Conservation (phyloP, 2,797 vertebrate species). For the Cirrhinus molitorella region DNA sequence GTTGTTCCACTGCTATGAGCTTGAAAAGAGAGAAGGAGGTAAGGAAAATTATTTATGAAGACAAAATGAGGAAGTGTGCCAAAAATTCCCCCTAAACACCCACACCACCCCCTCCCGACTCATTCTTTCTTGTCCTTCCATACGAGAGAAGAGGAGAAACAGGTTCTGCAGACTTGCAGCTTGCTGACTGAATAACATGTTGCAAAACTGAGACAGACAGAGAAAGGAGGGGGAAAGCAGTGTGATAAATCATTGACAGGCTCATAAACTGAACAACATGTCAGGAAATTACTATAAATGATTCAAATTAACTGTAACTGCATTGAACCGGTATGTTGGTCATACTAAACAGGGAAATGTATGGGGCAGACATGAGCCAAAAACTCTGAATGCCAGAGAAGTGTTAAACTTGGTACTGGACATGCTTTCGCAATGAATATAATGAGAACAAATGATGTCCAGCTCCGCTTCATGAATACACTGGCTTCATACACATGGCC, state of each 20-base stretch:
- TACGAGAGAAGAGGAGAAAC: slow-evolving; percentile 54
- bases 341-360: slow-evolving; percentile 5
- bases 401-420: slow-evolving; percentile 1
- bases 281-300: slow-evolving; percentile 12
- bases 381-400: slow-evolving; percentile 17
- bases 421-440: not conserved
- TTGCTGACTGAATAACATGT: slow-evolving; percentile 54
- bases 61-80: slow-evolving; percentile 49
- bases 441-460: slow-evolving; percentile 29
- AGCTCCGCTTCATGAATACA: slow-evolving; percentile 10
- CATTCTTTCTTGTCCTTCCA: slow-evolving; percentile 26
- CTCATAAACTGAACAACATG: slow-evolving; percentile 36
- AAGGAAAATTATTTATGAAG: slow-evolving; percentile 48
- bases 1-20: slow-evolving; percentile 48
- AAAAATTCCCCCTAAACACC: slow-evolving; percentile 33
- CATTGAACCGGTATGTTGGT: slow-evolving; percentile 10
- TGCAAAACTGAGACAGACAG: slow-evolving; percentile 51
- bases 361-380: slow-evolving; percentile 1
- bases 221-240: slow-evolving; percentile 63
- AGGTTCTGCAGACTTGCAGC: slow-evolving; percentile 47
- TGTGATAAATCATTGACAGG: slow-evolving; percentile 46
- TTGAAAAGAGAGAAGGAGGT: slow-evolving; percentile 43
- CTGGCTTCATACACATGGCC: not conserved
- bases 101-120: not conserved
- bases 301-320: slow-evolving; percentile 25